These are phyloP conservation scores for Zaprionus lineosus DNA, from an alignment of 2,888 invertebrate species.

Conservation along the genomic window DNA sequence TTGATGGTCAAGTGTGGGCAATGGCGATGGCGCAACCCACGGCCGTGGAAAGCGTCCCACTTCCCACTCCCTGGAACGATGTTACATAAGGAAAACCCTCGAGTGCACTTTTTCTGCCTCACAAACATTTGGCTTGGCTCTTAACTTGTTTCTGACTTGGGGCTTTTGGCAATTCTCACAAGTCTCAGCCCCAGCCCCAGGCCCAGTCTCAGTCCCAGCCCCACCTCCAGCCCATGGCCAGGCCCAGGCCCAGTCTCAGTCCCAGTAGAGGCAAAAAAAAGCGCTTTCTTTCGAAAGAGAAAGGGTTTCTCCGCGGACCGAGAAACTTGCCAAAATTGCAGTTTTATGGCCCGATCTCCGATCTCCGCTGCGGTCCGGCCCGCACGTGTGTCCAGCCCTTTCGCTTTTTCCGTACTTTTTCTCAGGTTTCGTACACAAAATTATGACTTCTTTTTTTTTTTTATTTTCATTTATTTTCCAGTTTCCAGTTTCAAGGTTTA, in stretches of 20 bases:
- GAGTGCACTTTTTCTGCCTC: slow-evolving; percentile 47
- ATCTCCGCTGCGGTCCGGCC: no score
- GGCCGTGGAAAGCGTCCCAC: no score
- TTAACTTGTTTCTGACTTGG: slow-evolving; percentile 1
- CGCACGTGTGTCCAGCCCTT: slow-evolving; percentile 70
- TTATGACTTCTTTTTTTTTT: slow-evolving; percentile 1
- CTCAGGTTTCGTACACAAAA: background rate
- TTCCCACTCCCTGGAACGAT: no score
- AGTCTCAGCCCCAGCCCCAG: slow-evolving; percentile 12
- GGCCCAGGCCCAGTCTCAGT: slow-evolving; percentile 7
- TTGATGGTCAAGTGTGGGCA: slow-evolving; percentile 60
- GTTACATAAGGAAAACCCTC: no score
- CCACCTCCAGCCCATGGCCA: background rate
- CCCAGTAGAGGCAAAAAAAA: slow-evolving; percentile 14
- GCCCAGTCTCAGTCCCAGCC: slow-evolving; percentile 21
- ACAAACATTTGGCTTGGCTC: no score
- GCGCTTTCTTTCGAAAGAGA: slow-evolving; percentile 75
- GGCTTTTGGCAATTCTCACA: slow-evolving; percentile 57
- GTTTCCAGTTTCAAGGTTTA: background rate
- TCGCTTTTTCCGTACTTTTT: slow-evolving; percentile 62
- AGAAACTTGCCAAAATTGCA: slow-evolving; percentile 73
- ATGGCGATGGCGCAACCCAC: slow-evolving; percentile 60
- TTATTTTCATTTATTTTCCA: background rate
- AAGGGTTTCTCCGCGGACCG: slow-evolving; percentile 63
- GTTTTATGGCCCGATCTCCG: slow-evolving; percentile 63